A percentile compares a stretch with the other conserved stretches of the same genome.
Conservation (phyloP, 2,113 vertebrate genomes). For the Spheniscus mendiculus region DNA sequence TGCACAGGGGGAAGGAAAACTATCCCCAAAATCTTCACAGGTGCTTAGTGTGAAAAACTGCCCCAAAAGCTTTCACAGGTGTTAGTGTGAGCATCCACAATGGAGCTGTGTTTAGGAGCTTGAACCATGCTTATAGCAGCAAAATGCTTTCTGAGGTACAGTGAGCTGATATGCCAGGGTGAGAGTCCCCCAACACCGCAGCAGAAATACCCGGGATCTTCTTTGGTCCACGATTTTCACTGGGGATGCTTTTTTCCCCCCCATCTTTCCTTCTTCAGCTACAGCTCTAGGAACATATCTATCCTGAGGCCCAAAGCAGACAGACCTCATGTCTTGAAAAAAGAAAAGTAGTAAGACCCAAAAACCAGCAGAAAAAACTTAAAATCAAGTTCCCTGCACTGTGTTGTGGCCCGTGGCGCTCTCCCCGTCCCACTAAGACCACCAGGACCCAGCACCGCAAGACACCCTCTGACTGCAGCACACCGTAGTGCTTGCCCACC, state of each 20-base stretch:
- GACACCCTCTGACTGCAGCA: accelerated
- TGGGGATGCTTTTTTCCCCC: accelerated
- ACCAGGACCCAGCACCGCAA: accelerated
- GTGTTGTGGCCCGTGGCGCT: accelerated
- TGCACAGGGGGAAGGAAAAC: neutral
- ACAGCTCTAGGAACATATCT: neutral
- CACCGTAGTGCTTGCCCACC: accelerated
- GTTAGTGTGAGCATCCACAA: neutral
- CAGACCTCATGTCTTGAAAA: neutral
- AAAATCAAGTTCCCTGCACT: neutral
- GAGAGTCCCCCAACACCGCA: neutral
- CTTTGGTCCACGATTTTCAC: neutral
- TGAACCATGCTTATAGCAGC: neutral
- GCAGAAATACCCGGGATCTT: neutral
- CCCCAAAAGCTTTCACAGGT: neutral
- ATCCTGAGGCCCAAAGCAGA: neutral
- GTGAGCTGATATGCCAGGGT: neutral
- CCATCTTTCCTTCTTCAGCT: neutral
- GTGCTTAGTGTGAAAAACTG: neutral
- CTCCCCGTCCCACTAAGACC: neutral
- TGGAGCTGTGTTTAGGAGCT: neutral
- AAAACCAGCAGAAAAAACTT: neutral
- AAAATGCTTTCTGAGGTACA: neutral
- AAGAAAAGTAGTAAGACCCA: neutral
- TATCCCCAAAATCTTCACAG: neutral